Evolutionary conservation across 2,113 vertebrate genomes (phyloP).

Genomic region (Leucopsar rothschildi): DNA sequence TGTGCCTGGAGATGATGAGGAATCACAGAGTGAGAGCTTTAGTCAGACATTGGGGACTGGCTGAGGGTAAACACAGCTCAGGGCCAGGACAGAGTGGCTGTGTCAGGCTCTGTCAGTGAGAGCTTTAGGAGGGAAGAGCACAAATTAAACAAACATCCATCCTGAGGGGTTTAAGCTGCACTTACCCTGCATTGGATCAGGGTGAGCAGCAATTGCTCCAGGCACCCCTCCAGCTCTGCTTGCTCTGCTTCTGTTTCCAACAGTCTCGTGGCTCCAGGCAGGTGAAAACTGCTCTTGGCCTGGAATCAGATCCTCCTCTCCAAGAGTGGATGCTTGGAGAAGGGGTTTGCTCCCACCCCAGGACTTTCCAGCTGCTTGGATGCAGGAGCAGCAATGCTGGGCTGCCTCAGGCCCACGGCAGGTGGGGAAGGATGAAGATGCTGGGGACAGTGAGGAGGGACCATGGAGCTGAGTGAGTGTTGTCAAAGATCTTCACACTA

Average conservation of each 20-base stretch:
- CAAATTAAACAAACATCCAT: neutral
- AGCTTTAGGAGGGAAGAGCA: neutral
- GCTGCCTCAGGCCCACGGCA: neutral
- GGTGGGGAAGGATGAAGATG: neutral
- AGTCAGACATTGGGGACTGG: neutral
- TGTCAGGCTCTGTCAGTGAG: rapidly evolving
- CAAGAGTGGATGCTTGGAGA: rapidly evolving
- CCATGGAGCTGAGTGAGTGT: neutral
- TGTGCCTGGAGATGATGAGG: neutral
- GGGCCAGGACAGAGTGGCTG: neutral
- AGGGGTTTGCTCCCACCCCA: neutral
- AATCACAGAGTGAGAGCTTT: neutral
- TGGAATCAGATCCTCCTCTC: neutral
- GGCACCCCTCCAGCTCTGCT: neutral
- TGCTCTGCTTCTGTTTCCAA: neutral
- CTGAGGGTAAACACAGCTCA: neutral
- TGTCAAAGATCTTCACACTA: neutral
- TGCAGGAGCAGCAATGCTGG: neutral
- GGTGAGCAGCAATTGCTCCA: neutral
- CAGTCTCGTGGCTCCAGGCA: neutral
- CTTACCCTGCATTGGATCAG: rapidly evolving
- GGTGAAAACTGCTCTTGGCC: neutral
- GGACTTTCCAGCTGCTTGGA: neutral
- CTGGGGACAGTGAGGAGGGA: neutral
- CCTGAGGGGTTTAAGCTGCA: neutral